Conservation (phyloP, 2,888 invertebrate species). For the Acholoe squamosa region DNA sequence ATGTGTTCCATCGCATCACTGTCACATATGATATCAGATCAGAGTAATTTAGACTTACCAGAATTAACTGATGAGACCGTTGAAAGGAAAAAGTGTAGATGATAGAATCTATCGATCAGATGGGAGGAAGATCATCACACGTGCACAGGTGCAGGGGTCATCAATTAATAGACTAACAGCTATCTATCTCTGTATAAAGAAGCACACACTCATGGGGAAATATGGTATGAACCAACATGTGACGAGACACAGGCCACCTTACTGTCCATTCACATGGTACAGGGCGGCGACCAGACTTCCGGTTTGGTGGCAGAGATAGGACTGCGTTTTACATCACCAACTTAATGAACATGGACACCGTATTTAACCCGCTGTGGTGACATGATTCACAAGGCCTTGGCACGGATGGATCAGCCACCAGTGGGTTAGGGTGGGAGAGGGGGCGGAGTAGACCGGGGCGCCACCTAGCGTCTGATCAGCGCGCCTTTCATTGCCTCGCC, state of each 20-base stretch:
- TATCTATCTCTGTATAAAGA: too few species aligned
- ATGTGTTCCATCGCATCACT: too few species aligned
- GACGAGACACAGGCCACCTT: background rate
- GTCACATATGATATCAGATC: too few species aligned
- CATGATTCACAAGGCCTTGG: slow-evolving; percentile 39
- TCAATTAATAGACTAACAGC: too few species aligned
- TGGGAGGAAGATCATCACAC: too few species aligned
- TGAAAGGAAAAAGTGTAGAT: too few species aligned
- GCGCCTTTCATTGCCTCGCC: background rate
- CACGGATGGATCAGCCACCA: slow-evolving; percentile 12
- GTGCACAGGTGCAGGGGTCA: too few species aligned
- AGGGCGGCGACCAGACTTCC: background rate
- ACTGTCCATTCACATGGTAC: background rate
- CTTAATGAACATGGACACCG: slow-evolving; percentile 30
- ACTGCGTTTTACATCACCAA: background rate
- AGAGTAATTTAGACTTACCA: too few species aligned
- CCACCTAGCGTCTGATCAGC: slow-evolving; percentile 34
- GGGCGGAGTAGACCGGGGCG: slow-evolving; percentile 1
- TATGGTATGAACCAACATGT: background rate
- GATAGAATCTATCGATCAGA: too few species aligned
- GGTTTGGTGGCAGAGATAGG: background rate
- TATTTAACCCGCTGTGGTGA: slow-evolving; percentile 7
- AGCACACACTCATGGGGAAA: too few species aligned
- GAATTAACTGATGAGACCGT: too few species aligned
- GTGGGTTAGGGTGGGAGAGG: background rate